Conservation (phyloP, 2,888 invertebrate species). For the Conus canariensis region DNA sequence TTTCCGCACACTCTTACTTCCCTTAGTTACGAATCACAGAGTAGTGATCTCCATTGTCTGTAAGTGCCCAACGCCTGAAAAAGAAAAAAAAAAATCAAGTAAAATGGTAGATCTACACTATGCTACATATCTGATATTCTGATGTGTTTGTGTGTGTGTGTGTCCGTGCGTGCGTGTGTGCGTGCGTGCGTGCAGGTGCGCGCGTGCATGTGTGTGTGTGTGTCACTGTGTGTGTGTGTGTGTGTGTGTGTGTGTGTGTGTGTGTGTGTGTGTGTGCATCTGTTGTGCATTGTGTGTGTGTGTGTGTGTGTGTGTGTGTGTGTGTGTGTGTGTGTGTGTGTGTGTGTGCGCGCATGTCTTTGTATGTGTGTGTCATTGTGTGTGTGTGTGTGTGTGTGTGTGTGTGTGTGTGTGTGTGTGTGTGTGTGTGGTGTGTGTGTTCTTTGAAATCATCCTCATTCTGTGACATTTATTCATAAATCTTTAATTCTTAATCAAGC, state of each 20-base stretch:
- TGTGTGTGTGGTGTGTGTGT: too few species aligned
- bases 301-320: slow-evolving; percentile 8
- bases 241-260: background rate
- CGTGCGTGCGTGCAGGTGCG: background rate
- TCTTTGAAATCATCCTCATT: too few species aligned
- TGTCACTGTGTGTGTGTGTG: background rate
- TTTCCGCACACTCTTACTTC: background rate
- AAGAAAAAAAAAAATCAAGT: background rate
- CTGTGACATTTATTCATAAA: too few species aligned
- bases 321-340: background rate
- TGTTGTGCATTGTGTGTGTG: slow-evolving; percentile 19
- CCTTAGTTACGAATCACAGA: background rate
- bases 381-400: too few species aligned
- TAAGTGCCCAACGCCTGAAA: background rate
- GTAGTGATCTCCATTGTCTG: background rate
- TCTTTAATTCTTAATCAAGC: too few species aligned
- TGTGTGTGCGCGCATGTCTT: too few species aligned
- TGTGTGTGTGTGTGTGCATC: background rate
- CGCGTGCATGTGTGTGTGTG: background rate
- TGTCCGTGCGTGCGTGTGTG: background rate
- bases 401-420: too few species aligned
- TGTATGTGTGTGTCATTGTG: too few species aligned
- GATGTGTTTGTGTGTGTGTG: background rate
- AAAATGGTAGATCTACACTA: too few species aligned
- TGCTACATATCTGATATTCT: too few species aligned